Evolutionary conservation across 2,797 vertebrate species (phyloP), one percentile per base, ranked within the genome.

Genomic region (Monodelphis domestica): DNA sequence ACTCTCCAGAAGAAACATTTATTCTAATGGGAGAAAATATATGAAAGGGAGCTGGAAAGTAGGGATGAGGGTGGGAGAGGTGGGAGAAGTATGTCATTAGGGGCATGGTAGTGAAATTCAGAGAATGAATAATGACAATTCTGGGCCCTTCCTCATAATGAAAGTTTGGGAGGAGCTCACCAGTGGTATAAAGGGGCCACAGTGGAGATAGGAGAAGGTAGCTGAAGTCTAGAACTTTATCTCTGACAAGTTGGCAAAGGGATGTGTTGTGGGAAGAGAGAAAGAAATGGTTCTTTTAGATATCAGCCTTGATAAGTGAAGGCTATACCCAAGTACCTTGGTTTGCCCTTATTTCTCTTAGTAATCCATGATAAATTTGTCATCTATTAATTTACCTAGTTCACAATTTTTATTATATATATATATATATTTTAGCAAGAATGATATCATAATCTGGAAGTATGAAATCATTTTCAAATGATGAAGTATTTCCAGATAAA

Each of bases 381-480:
- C 54, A 90, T 90, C 30, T 53, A 89, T 89, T 90, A 78, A 90
- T 92, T 89, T 93, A 88, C 93, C 92, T 90, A 87, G n/a, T 94
- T 1, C 45, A 90, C 87, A 57, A 91, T 91, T 93, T 87, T n/a
- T n/a, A n/a, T n/a, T n/a, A n/a, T n/a, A n/a, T 93, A 88, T 53
- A n/a, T 24, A 89, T 21, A 90, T 93, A 59, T 92, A 89, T 84
- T 84, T 90, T 38, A 95, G 92, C n/a, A 93, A 94, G 89, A 95
- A 91, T 87, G 45, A 55, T 91, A 24, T 89, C 94, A 93, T 84
- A 91, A 87, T 94, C 63, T 90, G 38, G 53, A 54, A 97, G 51
- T 45, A 12, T 84, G 70, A 50, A 45, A 84, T 84, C 38, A 26
- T 84, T 84, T 84, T 78, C 21, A 50, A 84, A 84, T 45, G 70